These are phyloP conservation scores for Scalopus aquaticus DNA, from an alignment of 2,113 vertebrate species.

Conservation along the genomic window DNA sequence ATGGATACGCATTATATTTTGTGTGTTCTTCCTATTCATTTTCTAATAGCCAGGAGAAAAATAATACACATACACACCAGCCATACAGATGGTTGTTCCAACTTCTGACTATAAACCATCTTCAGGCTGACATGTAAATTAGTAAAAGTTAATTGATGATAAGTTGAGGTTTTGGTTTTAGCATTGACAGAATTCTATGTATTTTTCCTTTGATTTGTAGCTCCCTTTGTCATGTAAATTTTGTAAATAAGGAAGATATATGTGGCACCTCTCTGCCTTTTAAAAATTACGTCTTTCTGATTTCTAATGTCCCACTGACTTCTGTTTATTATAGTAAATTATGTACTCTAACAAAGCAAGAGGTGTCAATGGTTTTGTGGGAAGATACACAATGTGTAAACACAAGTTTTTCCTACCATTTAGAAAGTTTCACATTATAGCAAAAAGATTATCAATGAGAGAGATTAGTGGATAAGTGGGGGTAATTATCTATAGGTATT, in stretches of 20 bases:
- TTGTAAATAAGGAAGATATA: conserved; percentile 20
- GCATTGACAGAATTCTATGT: neutral
- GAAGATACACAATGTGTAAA: neutral
- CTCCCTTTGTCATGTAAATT: conserved; percentile 14
- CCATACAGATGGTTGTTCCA: neutral
- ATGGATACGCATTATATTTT: neutral
- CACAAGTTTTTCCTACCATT: neutral
- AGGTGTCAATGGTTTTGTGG: neutral
- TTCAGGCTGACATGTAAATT: neutral
- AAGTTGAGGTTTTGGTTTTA: conserved; percentile 37
- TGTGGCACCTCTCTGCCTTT: neutral
- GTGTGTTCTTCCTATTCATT: neutral
- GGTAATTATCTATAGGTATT: neutral
- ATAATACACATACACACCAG: neutral
- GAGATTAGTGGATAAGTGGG: neutral
- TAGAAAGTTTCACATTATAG: neutral
- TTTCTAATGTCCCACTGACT: neutral
- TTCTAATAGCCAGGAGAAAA: conserved; percentile 16
- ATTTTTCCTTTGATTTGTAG: conserved; percentile 20
- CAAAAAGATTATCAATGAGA: conserved; percentile 26
- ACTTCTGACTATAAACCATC: neutral
- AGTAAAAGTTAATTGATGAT: neutral
- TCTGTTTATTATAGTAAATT: neutral
- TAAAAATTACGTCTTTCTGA: neutral
- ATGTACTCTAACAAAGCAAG: neutral